These are phyloP conservation scores for Andrena bucephala DNA, from an alignment of 2,888 invertebrate genomes.

Conservation along the genomic window DNA sequence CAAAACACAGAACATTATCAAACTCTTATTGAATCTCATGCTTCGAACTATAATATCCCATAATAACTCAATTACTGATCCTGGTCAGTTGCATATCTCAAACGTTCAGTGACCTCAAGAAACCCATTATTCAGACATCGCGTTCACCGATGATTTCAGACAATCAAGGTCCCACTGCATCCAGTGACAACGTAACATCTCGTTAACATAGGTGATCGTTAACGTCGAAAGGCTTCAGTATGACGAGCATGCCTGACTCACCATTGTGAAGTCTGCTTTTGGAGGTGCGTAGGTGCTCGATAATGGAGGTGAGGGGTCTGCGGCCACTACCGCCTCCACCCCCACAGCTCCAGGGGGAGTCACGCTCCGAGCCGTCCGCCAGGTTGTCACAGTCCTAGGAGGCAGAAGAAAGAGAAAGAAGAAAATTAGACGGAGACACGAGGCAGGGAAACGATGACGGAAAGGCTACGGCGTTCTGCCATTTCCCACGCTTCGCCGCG, in stretches of 20 bases:
- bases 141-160: not conserved
- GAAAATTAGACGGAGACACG: slow-evolving; percentile 26
- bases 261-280: slow-evolving; percentile 81
- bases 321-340: slow-evolving; percentile 80
- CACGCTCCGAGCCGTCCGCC: slow-evolving; percentile 82
- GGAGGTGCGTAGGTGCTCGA: slow-evolving; percentile 82
- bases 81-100: too few relatives aligned
- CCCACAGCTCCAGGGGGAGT: slow-evolving; percentile 81
- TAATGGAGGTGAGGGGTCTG: slow-evolving; percentile 82
- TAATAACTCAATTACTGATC: too few relatives aligned
- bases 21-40: not conserved
- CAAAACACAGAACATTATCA: too few relatives aligned
- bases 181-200: not conserved
- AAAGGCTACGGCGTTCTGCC: slow-evolving; percentile 13
- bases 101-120: not conserved
- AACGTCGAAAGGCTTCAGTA: not conserved
- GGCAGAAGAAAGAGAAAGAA: slow-evolving; percentile 18
- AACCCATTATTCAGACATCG: not conserved
- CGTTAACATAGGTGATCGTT: not conserved
- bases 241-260: slow-evolving; percentile 68
- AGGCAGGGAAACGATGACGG: slow-evolving; percentile 32
- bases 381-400: slow-evolving; percentile 82
- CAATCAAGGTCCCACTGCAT: not conserved
- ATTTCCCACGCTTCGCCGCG: slow-evolving; percentile 58
- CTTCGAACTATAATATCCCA: not conserved